These are phyloP conservation scores for Magallana nippona DNA, from an alignment of 2,888 invertebrate species.

Conservation along the genomic window DNA sequence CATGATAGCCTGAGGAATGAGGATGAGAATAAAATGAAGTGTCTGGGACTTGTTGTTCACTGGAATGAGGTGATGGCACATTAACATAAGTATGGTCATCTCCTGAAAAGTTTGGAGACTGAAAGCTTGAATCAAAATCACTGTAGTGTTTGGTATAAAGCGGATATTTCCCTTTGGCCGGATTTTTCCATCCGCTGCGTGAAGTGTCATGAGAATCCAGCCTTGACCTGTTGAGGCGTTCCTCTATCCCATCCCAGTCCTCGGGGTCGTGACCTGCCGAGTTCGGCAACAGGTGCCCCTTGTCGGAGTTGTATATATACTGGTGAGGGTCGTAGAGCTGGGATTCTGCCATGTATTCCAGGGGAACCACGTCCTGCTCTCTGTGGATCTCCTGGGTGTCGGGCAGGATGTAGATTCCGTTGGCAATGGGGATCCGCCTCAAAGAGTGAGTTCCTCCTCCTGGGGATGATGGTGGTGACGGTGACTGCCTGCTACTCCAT, in stretches of 20 bases:
- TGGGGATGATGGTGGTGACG: slow-evolving; percentile 54
- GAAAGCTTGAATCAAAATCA: slow-evolving; percentile 5
- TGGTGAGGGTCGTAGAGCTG: slow-evolving; percentile 55
- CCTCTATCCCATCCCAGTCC: slow-evolving; percentile 41
- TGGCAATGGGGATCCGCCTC: slow-evolving; percentile 54
- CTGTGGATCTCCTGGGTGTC: slow-evolving; percentile 62
- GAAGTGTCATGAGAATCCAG: slow-evolving; percentile 34
- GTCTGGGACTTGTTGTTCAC: slow-evolving; percentile 29
- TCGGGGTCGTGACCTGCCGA: slow-evolving; percentile 44
- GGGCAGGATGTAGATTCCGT: slow-evolving; percentile 70
- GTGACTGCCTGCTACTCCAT: slow-evolving; percentile 72
- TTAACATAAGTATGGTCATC: slow-evolving; percentile 28
- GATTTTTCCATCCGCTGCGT: slow-evolving; percentile 29
- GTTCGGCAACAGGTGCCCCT: slow-evolving; percentile 55
- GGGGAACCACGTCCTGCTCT: slow-evolving; percentile 48
- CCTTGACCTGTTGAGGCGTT: not conserved
- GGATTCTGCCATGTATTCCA: slow-evolving; percentile 48
- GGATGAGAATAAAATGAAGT: slow-evolving; percentile 25
- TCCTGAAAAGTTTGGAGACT: slow-evolving; percentile 5
- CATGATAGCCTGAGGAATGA: slow-evolving; percentile 12
- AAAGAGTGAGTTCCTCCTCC: slow-evolving; percentile 70
- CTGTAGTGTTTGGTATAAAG: slow-evolving; percentile 25
- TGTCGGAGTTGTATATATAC: slow-evolving; percentile 55
- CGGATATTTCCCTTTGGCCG: slow-evolving; percentile 33
- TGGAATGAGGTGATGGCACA: slow-evolving; percentile 21